Percentiles rank a stretch among this genome's conserved stretches.
Evolutionary conservation across 92 coral and sea anemone genomes (phyloP).

Genomic region (Virgularia gustaviana): DNA sequence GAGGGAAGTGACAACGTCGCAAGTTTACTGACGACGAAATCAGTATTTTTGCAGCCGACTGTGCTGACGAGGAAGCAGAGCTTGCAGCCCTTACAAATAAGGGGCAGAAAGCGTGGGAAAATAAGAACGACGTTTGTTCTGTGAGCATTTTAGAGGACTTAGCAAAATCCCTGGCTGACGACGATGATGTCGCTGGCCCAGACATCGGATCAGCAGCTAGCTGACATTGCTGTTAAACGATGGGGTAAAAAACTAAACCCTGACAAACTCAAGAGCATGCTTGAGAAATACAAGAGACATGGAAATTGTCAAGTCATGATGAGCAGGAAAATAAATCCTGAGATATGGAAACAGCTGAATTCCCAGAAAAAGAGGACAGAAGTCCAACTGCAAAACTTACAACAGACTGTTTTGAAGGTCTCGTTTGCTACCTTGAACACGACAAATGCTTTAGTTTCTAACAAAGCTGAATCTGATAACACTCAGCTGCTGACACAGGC

Average conservation of each 20-base stretch:
- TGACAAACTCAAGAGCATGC: constrained; percentile 37
- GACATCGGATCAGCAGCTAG: constrained; percentile 36
- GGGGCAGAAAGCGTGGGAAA: background rate
- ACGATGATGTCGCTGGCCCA: constrained; percentile 47
- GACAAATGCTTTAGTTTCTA: background rate
- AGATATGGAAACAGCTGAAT: constrained; percentile 24
- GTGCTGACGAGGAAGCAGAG: background rate
- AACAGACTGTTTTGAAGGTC: constrained; percentile 25
- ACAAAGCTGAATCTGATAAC: background rate
- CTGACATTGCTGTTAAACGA: constrained; percentile 46
- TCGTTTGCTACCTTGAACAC: constrained; percentile 13
- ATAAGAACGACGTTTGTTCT: background rate
- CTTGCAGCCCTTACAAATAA: background rate
- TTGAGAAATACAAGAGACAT: constrained; percentile 42
- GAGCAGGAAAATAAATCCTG: constrained; percentile 1
- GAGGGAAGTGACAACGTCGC: background rate
- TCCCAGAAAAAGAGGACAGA: constrained; percentile 4
- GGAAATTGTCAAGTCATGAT: constrained; percentile 36
- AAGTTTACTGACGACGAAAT: background rate
- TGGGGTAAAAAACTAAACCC: constrained; percentile 50
- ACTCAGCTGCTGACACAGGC: constrained; percentile 1
- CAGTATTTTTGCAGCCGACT: background rate
- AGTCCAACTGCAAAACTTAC: constrained; percentile 19
- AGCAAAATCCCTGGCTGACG: constrained; percentile 10
- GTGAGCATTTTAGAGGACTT: constrained; percentile 2